Percentiles rank a stretch among this genome's conserved stretches.
phyloP scores from a whole-genome alignment of 1,140 invertebrate species.

The Polypedilum pembai region DNA sequence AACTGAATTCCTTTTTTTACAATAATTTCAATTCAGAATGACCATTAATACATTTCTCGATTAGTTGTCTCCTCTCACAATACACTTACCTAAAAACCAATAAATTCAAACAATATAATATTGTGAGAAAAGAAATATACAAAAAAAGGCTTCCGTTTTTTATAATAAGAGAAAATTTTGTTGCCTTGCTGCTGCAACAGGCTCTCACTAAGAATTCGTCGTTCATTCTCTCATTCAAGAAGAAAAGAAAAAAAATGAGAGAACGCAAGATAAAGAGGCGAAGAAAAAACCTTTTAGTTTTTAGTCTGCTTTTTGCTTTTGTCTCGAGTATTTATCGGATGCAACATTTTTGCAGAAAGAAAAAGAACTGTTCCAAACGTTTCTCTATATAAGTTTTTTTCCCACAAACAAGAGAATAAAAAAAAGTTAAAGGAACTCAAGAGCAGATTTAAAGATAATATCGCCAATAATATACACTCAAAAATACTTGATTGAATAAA shows the following conservation, averaged over 20 bases:
- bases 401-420: not conserved
- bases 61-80: not conserved
- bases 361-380: too few relatives aligned
- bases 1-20: not conserved
- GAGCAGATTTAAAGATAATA: conserved; percentile 4
- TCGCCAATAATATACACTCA: not conserved
- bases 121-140: not conserved
- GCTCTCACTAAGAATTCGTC: not conserved
- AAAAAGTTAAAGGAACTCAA: not conserved
- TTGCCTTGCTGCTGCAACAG: not conserved
- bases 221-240: not conserved
- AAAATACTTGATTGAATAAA: not conserved
- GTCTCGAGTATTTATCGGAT: conserved; percentile 10
- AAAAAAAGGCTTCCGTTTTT: conserved; percentile 15
- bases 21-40: not conserved
- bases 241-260: not conserved
- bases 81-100: too few relatives aligned
- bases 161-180: conserved; percentile 1
- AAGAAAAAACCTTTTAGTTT: not conserved
- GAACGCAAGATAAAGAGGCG: not conserved
- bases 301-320: too few relatives aligned
- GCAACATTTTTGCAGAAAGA: conserved; percentile 21
- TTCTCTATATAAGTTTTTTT: not conserved
- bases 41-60: not conserved
- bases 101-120: too few relatives aligned